Percentiles rank a stretch among this genome's conserved stretches.
Evolutionary conservation across 1,140 invertebrate species (phyloP).

Genomic region (Solen grandis): DNA sequence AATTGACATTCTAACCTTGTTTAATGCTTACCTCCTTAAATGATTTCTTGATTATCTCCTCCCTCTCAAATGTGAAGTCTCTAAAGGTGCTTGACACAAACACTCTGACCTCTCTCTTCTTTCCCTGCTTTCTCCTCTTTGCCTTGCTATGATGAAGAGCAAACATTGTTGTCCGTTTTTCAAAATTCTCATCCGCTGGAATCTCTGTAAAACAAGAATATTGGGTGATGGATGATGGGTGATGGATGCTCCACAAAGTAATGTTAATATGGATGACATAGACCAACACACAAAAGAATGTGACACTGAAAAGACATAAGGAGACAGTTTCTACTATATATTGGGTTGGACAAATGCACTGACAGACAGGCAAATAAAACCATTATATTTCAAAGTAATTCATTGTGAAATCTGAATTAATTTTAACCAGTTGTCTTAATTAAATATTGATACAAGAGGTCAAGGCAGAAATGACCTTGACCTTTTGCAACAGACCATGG

Average conservation of each 20-base stretch:
- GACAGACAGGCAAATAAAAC: too few relatives aligned
- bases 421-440: too few relatives aligned
- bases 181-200: conserved; percentile 54
- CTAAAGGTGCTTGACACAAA: conserved; percentile 73
- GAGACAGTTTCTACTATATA: too few relatives aligned
- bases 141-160: neutral
- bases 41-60: conserved; percentile 70
- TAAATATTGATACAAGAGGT: too few relatives aligned
- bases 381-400: too few relatives aligned
- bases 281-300: too few relatives aligned
- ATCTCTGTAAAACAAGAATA: conserved; percentile 35
- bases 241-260: neutral
- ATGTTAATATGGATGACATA: neutral
- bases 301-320: too few relatives aligned
- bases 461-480: too few relatives aligned
- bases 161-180: conserved; percentile 51
- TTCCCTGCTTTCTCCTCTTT: conserved; percentile 24
- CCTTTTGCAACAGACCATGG: too few relatives aligned
- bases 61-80: conserved; percentile 69
- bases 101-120: conserved; percentile 69
- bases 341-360: too few relatives aligned
- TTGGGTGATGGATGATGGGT: neutral
- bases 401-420: too few relatives aligned
- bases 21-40: conserved; percentile 69
- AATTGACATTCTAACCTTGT: too few relatives aligned